A percentile compares a stretch with the other conserved stretches of the same genome.
Conservation (phyloP, 2,113 vertebrate genomes). For the Silurus asotus region DNA sequence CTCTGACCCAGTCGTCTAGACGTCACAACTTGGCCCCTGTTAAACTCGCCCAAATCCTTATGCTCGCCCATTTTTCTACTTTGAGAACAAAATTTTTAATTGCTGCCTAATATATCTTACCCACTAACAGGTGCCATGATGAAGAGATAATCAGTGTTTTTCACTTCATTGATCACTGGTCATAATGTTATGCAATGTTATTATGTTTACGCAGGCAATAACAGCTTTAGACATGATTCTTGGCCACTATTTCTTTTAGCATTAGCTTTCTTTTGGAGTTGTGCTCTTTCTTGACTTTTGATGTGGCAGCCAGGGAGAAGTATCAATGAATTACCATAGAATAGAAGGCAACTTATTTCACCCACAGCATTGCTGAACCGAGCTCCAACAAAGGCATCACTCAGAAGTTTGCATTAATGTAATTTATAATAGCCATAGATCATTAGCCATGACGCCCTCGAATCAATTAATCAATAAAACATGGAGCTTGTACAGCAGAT, state of each 20-base stretch:
- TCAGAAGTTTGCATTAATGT: not conserved
- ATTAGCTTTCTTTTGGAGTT: not conserved
- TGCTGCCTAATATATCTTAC: too few species aligned
- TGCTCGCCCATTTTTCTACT: too few species aligned
- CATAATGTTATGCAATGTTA: too few species aligned
- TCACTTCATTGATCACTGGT: too few species aligned
- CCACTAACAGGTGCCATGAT: too few species aligned
- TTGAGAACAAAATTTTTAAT: too few species aligned
- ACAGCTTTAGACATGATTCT: not conserved
- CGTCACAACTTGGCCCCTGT: too few species aligned
- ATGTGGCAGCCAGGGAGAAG: not conserved
- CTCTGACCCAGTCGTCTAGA: too few species aligned
- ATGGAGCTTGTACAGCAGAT: not conserved
- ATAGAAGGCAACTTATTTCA: not conserved
- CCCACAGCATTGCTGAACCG: not conserved
- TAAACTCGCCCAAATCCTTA: too few species aligned
- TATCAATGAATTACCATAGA: not conserved
- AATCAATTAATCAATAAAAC: constrained; percentile 24
- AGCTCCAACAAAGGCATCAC: not conserved
- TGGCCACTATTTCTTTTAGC: not conserved
- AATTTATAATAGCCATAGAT: not conserved
- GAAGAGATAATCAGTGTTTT: too few species aligned
- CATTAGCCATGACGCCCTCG: not conserved
- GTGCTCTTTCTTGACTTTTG: not conserved
- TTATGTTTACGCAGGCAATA: not conserved